Conservation (phyloP, 2,113 vertebrate genomes). For the Pelodiscus sinensis region DNA sequence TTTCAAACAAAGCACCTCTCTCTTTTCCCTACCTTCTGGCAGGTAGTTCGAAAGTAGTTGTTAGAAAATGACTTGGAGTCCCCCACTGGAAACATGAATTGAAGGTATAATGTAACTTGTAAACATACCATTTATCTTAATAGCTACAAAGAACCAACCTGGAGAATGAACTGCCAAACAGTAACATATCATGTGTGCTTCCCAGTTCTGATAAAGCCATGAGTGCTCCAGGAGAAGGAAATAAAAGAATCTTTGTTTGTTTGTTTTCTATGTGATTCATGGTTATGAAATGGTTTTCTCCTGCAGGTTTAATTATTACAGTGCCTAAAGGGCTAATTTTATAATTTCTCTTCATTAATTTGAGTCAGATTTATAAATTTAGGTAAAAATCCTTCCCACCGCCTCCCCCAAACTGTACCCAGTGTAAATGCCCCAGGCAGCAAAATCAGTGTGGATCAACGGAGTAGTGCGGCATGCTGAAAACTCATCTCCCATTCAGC, state of each 20-base stretch:
- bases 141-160: not conserved
- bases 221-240: not conserved
- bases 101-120: not conserved
- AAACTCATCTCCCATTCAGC: not conserved
- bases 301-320: not conserved
- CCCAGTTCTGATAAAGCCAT: not conserved
- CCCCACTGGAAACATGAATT: not conserved
- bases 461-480: not conserved
- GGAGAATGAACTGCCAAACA: not conserved
- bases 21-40: not conserved
- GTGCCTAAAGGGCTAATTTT: not conserved
- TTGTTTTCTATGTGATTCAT: not conserved
- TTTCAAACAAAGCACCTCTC: not conserved
- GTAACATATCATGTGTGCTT: not conserved
- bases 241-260: not conserved
- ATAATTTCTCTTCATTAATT: constrained; percentile 14
- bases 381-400: not conserved
- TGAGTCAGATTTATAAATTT: not conserved
- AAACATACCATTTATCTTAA: constrained; percentile 4
- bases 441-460: not conserved
- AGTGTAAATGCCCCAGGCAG: not conserved
- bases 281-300: not conserved
- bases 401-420: not conserved
- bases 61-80: not conserved
- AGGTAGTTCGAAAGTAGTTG: not conserved